Evolutionary conservation across 2,888 invertebrate species (phyloP).

Genomic region (Amblyjoppa proteus): DNA sequence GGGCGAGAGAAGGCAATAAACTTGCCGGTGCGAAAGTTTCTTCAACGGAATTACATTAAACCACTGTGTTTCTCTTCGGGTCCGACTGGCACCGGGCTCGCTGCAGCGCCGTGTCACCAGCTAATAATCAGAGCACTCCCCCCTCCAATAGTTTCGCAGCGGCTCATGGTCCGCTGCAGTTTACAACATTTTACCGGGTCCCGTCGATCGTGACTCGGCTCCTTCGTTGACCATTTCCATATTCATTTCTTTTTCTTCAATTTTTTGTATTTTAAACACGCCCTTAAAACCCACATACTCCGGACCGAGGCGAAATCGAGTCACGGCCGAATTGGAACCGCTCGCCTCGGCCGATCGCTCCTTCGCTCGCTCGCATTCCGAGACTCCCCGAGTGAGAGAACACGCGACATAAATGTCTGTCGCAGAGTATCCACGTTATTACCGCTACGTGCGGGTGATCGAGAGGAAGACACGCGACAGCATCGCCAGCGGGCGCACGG

Average conservation of each 20-base stretch:
- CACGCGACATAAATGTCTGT: slow-evolving; percentile 25
- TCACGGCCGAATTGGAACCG: slow-evolving; percentile 45
- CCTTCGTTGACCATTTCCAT: not conserved
- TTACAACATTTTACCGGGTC: slow-evolving; percentile 26
- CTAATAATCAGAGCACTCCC: slow-evolving; percentile 22
- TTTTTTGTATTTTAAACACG: slow-evolving; percentile 16
- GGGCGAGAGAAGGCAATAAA: not conserved
- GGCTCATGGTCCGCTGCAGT: slow-evolving; percentile 34
- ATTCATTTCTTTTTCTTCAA: not conserved
- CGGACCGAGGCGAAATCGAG: slow-evolving; percentile 39
- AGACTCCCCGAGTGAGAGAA: slow-evolving; percentile 11
- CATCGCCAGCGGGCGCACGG: slow-evolving; percentile 20
- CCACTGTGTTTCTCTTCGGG: slow-evolving; percentile 6
- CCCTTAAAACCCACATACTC: slow-evolving; percentile 43
- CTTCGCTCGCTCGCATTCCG: not conserved
- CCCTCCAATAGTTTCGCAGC: not conserved
- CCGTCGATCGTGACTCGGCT: slow-evolving; percentile 22
- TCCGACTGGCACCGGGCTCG: not conserved
- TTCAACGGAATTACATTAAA: not conserved
- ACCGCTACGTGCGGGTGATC: slow-evolving; percentile 9
- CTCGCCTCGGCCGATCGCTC: slow-evolving; percentile 9
- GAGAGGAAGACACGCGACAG: slow-evolving; percentile 11
- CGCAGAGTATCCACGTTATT: slow-evolving; percentile 7
- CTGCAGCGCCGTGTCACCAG: slow-evolving; percentile 11
- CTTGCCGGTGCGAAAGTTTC: not conserved